Conservation (phyloP, 2,797 vertebrate genomes). For the Bradypodion pumilum region DNA sequence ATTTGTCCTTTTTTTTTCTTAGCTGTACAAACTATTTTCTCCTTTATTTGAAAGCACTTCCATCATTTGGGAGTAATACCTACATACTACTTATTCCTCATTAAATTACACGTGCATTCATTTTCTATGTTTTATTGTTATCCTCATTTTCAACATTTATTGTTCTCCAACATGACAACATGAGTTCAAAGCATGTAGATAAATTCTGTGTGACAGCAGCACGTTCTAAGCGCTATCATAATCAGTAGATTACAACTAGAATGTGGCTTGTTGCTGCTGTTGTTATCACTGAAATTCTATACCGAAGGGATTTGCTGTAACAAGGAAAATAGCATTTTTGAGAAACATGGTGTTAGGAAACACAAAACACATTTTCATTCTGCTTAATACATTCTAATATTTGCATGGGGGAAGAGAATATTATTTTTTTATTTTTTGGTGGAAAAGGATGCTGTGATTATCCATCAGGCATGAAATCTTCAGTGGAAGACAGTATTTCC, state of each 20-base stretch:
- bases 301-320: constrained; percentile 10
- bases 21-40: not conserved
- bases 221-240: not conserved
- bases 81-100: not conserved
- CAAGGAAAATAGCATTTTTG: not conserved
- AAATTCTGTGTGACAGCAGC: constrained; percentile 11
- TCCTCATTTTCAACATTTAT: not conserved
- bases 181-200: constrained; percentile 14
- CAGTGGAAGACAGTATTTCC: constrained; percentile 4
- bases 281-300: not conserved
- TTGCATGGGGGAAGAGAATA: constrained; percentile 12
- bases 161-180: not conserved
- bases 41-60: not conserved
- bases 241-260: not conserved
- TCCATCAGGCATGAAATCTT: constrained; percentile 23
- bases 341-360: constrained; percentile 10
- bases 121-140: not conserved
- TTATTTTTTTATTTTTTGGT: not conserved
- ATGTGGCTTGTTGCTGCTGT: not conserved
- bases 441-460: constrained; percentile 32
- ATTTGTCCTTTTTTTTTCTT: not conserved
- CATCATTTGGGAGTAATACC: not conserved
- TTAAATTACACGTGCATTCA: not conserved
- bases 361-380: constrained; percentile 20
- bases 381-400: constrained; percentile 30